Base-by-base conservation (phyloP, 2,797 vertebrate species). In the Euthynnus affinis region DNA sequence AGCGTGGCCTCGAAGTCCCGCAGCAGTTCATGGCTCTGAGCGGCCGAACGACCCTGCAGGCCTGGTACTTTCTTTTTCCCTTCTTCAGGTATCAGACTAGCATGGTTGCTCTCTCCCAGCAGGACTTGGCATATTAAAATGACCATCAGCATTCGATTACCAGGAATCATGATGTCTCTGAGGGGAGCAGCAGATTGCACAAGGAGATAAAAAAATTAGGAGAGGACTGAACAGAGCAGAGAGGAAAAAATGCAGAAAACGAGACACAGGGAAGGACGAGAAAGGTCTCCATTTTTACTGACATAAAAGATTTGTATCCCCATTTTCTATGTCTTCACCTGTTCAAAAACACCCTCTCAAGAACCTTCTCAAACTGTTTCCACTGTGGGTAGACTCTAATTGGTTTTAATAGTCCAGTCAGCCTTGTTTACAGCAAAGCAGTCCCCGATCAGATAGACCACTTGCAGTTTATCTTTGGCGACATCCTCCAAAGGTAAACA, bases 101-200 rank as follows among this genome's bases (percentile, higher is more conserved):
- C 98, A 96, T 97, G 97, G 96, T 95, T 96, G 90, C 96, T 96
- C 94, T 98, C 98, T 96, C 98, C 97, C 94, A 99, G 97, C 96
- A 99, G 96, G 96, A 98, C 96, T 98, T 98, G 98, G 97, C 98
- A 98, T 96, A 99, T 96, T 97, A 99, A 97, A 96, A 99, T 96
- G 96, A 99, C 98, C 98, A 99, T 99, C 98, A 99, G 98, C 98
- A 99, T 97, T 97, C 97, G 98, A 97, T 97, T 99, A 99, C 98
- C 98, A 98, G 97, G 97, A 98, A 98, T 98, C 98, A 99, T 99
- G 98, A 97, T 99, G 98, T 98, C 97, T 99, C 98, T 99, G 95
- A 87, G 86, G 75, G 86, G 72, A 76, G 62, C 44, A 82, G 79
- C 57, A 84, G 78, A 90, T 68, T 62, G 56, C 56, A 87, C 42